phyloP scores from a whole-genome alignment of 2,797 vertebrate species.

The Australoheros facetus region DNA sequence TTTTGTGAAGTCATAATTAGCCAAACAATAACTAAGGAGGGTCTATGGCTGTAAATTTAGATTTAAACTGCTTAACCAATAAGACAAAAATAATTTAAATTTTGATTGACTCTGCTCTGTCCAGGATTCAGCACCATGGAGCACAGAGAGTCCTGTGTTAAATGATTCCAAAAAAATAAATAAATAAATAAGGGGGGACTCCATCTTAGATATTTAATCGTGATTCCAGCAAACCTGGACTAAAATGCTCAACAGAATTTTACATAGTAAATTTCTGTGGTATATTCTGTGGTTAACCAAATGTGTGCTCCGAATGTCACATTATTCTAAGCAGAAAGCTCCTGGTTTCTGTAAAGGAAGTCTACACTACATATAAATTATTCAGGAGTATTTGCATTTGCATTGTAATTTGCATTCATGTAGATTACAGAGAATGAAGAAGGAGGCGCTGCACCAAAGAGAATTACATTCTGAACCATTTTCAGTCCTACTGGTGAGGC shows the following conservation, averaged over 20 bases:
- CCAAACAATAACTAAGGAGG: slow-evolving; percentile 11
- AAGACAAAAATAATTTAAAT: background rate
- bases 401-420: slow-evolving; percentile 80
- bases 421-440: slow-evolving; percentile 77
- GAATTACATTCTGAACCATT: slow-evolving; percentile 74
- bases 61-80: slow-evolving; percentile 12
- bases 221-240: slow-evolving; percentile 28
- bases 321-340: slow-evolving; percentile 68
- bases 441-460: slow-evolving; percentile 74
- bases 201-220: slow-evolving; percentile 14
- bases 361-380: slow-evolving; percentile 73
- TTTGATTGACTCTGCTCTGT: slow-evolving; percentile 8
- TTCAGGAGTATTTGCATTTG: slow-evolving; percentile 80
- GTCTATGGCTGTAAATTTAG: background rate
- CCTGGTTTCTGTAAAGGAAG: slow-evolving; percentile 61
- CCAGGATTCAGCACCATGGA: slow-evolving; percentile 1
- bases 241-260: slow-evolving; percentile 35
- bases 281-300: slow-evolving; percentile 50
- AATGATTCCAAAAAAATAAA: background rate
- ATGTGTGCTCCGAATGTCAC: slow-evolving; percentile 53
- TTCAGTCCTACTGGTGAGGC: slow-evolving; percentile 68
- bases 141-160: background rate
- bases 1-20: background rate
- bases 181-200: background rate
- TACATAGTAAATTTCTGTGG: slow-evolving; percentile 30